phyloP scores from a whole-genome alignment of 1,140 invertebrate species.

The Arctopsyche grandis region DNA sequence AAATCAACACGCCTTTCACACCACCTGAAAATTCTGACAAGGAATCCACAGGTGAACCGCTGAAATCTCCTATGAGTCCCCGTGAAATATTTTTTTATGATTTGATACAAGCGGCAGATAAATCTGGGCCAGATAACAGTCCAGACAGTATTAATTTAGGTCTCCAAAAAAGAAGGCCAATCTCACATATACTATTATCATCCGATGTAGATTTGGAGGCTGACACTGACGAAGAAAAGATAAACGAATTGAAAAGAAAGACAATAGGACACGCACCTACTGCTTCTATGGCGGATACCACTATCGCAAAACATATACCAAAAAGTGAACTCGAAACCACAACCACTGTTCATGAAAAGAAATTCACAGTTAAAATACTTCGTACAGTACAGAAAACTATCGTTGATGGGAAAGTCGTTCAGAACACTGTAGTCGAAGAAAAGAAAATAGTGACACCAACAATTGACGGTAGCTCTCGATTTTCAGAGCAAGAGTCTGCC shows the following conservation, averaged over 20 bases:
- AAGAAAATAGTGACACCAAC: conserved; percentile 19
- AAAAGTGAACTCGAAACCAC: neutral
- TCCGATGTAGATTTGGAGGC: conserved; percentile 46
- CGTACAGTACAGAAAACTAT: conserved; percentile 45
- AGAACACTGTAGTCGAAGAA: conserved; percentile 24
- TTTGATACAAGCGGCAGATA: conserved; percentile 51
- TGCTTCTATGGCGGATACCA: neutral
- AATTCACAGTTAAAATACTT: conserved; percentile 46
- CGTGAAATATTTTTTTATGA: conserved; percentile 54
- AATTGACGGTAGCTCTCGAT: conserved; percentile 16
- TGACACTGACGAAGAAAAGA: conserved; percentile 44
- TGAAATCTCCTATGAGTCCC: conserved; percentile 50
- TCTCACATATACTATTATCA: conserved; percentile 48
- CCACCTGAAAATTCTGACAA: neutral
- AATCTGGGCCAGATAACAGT: conserved; percentile 49
- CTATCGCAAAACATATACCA: neutral
- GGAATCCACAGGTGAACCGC: neutral
- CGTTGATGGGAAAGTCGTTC: conserved; percentile 13
- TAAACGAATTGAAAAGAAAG: conserved; percentile 32
- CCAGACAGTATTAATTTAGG: conserved; percentile 48
- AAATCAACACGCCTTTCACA: conserved; percentile 50
- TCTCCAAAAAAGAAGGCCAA: conserved; percentile 48
- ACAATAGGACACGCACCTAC: conserved; percentile 36
- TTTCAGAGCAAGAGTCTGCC: conserved; percentile 45
- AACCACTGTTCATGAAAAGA: conserved; percentile 32